Base-by-base conservation (phyloP, 1,140 invertebrate genomes). In the Pogonognathellus flavescens region DNA sequence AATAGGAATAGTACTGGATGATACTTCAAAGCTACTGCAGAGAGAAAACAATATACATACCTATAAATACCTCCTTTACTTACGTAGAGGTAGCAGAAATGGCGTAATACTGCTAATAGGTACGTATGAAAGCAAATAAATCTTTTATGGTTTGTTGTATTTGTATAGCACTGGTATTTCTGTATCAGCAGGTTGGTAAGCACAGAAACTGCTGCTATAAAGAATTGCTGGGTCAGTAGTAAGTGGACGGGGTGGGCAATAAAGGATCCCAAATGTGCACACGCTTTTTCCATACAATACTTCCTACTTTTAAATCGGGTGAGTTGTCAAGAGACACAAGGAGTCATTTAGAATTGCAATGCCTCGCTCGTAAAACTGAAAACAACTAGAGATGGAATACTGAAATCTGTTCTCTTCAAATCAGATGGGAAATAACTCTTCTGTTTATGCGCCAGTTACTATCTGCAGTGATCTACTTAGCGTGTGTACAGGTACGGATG, bases 111-210 rank as follows among this genome's bases (percentile, higher is more conserved):
- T 41, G 6, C 31, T 41, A 41, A 6, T 41, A 41, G 6, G 31
- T 41, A 41, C 31, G 31, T 41, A 41, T 41, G 31, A 66, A 66
- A 66, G 62, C 25, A 66, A 66, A 66, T 66, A 66, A 66, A 25
- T 66, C 62, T 66, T 66, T 66, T 66, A 66, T 66, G 62, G 11
- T 66, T 66, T 66, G 22, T 66, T 66, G 62, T 66, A 31, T 66
- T 66, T 60, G 22, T 25, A 22, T 41, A 41, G 31, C 1, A 6
- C 31, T 41, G 1, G 2, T 41, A 41, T 41, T 41, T 66, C 22
- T 14, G 62, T 66, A 66, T 66, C 62, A 66, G 62, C 62, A 66
- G 10, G 62, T 66, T 31, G 22, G 13, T 13, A 11, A 20, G 62
- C 62, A 66, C 22, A 66, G 62, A 66, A 25, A 66, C 20, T 66